phyloP scores from a whole-genome alignment of 2,797 vertebrate species.

The Chelon auratus region DNA sequence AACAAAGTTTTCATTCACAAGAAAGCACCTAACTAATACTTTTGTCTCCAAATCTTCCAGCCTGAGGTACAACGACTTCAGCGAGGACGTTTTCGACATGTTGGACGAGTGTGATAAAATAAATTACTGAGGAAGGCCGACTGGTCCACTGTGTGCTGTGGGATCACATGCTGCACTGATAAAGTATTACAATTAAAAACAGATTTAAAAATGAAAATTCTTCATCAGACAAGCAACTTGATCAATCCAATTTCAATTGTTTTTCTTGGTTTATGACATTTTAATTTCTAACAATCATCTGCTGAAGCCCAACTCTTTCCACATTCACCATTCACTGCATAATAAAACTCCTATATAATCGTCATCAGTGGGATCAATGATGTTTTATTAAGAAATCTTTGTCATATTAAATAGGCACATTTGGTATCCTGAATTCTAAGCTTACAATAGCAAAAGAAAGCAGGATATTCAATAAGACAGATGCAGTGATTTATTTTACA shows the following conservation, averaged over 20 bases:
- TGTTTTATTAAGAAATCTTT: slow-evolving; percentile 66
- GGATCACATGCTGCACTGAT: slow-evolving; percentile 4
- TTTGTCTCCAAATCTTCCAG: slow-evolving; percentile 65
- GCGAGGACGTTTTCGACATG: slow-evolving; percentile 73
- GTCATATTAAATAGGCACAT: slow-evolving; percentile 10
- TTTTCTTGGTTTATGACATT: background rate
- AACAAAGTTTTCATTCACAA: background rate
- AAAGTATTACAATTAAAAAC: no score
- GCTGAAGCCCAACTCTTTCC: background rate
- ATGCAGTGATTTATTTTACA: slow-evolving; percentile 56
- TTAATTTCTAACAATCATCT: background rate
- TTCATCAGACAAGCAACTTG: background rate
- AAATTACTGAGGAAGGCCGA: slow-evolving; percentile 55
- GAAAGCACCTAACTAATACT: background rate
- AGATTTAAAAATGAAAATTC: no score
- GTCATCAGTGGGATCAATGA: slow-evolving; percentile 9
- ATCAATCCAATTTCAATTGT: background rate
- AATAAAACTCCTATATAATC: background rate
- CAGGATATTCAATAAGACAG: slow-evolving; percentile 44
- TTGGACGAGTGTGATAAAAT: slow-evolving; percentile 72
- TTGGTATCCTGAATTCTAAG: slow-evolving; percentile 11
- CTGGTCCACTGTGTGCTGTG: background rate
- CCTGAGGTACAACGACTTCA: slow-evolving; percentile 79
- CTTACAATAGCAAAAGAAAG: slow-evolving; percentile 20
- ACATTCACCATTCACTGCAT: background rate